Conservation (phyloP, 1,140 invertebrate genomes). For the Brachionus manjavacas region DNA sequence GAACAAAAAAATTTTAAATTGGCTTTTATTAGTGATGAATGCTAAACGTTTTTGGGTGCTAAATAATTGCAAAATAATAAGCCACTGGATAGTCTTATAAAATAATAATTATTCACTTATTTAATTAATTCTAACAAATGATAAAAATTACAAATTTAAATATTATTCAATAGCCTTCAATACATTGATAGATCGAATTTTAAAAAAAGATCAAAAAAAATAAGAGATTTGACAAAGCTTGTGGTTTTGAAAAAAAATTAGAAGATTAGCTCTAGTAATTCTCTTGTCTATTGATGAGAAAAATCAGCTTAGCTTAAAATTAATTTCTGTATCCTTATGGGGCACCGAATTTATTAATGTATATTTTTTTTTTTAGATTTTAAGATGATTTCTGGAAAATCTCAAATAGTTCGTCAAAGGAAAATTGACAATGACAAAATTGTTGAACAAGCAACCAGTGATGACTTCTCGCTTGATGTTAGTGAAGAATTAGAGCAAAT, state of each 20-base stretch:
- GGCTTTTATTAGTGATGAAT: background rate
- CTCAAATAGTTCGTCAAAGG: slow-evolving; percentile 20
- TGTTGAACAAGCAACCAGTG: background rate
- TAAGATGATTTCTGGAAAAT: slow-evolving; percentile 19
- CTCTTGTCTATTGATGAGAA: background rate
- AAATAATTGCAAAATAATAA: background rate
- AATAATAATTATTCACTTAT: no score
- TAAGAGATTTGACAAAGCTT: background rate
- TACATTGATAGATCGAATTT: background rate
- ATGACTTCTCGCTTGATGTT: background rate
- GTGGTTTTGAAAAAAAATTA: background rate
- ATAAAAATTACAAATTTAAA: no score
- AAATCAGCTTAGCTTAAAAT: background rate
- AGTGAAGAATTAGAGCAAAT: slow-evolving; percentile 31
- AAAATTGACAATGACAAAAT: background rate
- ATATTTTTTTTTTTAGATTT: background rate
- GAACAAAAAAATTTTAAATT: background rate
- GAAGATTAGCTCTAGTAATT: background rate
- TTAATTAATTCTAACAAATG: no score
- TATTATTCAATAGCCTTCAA: background rate
- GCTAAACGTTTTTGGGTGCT: background rate
- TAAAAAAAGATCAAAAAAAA: background rate
- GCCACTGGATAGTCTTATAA: background rate
- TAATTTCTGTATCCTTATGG: background rate
- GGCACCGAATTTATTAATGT: background rate